Evolutionary conservation across 2,888 invertebrate species (phyloP), one percentile per base, ranked within the genome.

Genomic region (Harpalus rufipes): DNA sequence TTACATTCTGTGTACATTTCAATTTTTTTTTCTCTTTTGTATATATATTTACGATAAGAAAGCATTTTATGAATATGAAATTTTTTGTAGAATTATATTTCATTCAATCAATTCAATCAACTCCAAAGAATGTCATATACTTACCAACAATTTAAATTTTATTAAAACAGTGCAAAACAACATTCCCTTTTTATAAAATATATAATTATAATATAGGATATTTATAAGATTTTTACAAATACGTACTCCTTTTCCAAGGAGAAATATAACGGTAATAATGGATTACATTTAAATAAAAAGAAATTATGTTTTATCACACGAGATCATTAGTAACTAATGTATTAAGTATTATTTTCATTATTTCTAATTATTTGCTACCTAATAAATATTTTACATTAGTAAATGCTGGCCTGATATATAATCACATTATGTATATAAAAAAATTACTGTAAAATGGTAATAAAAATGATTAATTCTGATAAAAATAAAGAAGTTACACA

Each of bases 261-360:
- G 76, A 72, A 84, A 65, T 78, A 78, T 78, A 78, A 78, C 74
- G 51, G 51, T 68, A 25, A 63, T 32, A 44, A 78, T 78, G 61
- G 61, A 63, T 14, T 84, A 78, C 78, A 84, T 41, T 74, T 61
- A 84, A 84, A 84, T 84, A n/a, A 84, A 78, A 84, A 84, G 78
- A 78, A 84, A 82, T 82, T 18, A 82, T 74, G 72, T 65, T 78
- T 78, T 84, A 84, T 84, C 84, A 84, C 84, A 84, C 61, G 61
- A 72, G 82, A 74, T 72, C 32, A 78, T 84, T 39, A 61, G 84
- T 58, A 74, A 82, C 56, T 72, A 74, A 81, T 81, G 68, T 32
- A 58, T 74, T 72, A 82, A 56, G 14, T 82, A 51, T 18, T 41
- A 56, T 58, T 72, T 21, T 68, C 51, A 58, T 56, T 81, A 68